Evolutionary conservation across 2,797 vertebrate species (phyloP), one percentile per base, ranked within the genome.

Genomic region (Spondyliosoma cantharus): DNA sequence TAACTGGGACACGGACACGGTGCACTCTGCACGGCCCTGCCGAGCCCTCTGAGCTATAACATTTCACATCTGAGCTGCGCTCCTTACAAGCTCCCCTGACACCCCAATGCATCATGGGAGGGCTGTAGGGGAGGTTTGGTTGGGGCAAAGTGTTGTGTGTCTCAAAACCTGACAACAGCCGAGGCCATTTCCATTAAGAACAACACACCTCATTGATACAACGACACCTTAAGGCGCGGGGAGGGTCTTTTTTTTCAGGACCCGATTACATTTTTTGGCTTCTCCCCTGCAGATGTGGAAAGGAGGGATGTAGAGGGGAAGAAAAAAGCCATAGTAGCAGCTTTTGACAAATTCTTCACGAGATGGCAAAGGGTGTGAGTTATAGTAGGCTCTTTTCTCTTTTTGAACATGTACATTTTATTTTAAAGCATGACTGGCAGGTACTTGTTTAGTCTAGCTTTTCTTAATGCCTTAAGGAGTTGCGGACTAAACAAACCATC

Each of bases 91-190:
- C 84, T 87, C 83, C 81, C 67, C 63, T 82, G 89, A 93, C 88
- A 89, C 71, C 46, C 78, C 88, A 69, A 90, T 93, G 92, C 80
- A 92, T 94, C 90, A 91, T 84, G 91, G 92, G 86, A 90, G 79
- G 74, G 78, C 86, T 89, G 81, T 3, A 73, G 80, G 92, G 80
- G 80, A 76, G 69, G 66, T 80, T 80, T 24, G 73, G 82, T 57
- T 56, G 71, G 82, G 87, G 78, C 58, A 79, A 76, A 76, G 78
- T 73, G 59, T 62, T 83, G 89, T 91, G 90, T 77, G 82, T 93
- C 90, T 88, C 60, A 63, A 82, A 91, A 89, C 78, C 85, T 91
- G 93, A 94, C 92, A 92, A 89, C 86, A 87, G 91, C 93, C 92
- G 32, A 7, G 20, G 90, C 90, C 86, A 12, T 85, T 93, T 94